Conservation (phyloP, 2,113 vertebrate genomes). For the Isichthys henryi region DNA sequence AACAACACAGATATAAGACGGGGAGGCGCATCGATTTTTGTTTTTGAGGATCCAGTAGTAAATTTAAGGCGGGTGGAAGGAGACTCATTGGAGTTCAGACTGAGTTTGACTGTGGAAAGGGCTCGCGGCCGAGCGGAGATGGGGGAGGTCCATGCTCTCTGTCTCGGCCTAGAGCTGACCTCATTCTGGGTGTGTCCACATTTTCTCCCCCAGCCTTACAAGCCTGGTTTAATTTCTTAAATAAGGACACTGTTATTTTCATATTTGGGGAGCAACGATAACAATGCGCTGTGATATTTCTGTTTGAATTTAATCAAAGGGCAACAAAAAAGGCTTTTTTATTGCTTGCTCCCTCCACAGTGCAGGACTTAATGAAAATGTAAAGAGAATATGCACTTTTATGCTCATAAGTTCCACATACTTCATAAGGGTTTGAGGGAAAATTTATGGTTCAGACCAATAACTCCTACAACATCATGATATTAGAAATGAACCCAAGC, state of each 20-base stretch:
- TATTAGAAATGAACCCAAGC: constrained; percentile 3
- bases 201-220: neutral
- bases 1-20: neutral
- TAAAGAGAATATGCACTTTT: neutral
- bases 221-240: neutral
- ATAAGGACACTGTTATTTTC: constrained; percentile 17
- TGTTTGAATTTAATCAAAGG: neutral
- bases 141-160: neutral
- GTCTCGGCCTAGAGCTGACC: neutral
- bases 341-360: constrained; percentile 1
- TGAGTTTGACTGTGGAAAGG: neutral
- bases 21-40: neutral
- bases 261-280: neutral
- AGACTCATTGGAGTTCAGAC: neutral
- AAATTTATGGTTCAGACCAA: constrained; percentile 1
- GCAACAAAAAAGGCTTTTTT: neutral
- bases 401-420: neutral
- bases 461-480: neutral
- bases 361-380: neutral
- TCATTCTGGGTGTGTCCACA: constrained; percentile 14
- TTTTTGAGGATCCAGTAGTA: neutral
- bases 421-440: constrained; percentile 14
- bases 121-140: too few relatives aligned
- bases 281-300: neutral
- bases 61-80: neutral